These are phyloP conservation scores for Trachemys scripta DNA, from an alignment of 2,113 vertebrate species.

Conservation along the genomic window DNA sequence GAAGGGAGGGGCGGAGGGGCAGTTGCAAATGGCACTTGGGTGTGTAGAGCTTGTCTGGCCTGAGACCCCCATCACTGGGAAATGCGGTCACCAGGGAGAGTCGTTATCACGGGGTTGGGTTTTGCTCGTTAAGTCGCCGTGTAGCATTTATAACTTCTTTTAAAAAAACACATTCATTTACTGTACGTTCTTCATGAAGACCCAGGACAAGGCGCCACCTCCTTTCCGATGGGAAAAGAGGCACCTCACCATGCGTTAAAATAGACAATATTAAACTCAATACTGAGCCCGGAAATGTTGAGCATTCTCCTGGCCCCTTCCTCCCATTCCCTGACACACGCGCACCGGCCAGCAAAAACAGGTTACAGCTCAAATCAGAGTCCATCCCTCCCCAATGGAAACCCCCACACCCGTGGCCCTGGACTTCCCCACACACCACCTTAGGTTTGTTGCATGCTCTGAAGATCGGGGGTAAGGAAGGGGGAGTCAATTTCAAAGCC, in stretches of 20 bases:
- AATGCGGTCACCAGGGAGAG: background rate
- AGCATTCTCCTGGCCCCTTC: background rate
- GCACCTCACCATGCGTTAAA: no score
- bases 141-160: background rate
- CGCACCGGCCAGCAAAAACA: background rate
- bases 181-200: background rate
- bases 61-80: fast-evolving
- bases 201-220: background rate
- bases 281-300: fast-evolving
- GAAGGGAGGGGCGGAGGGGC: no score
- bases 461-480: background rate
- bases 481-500: background rate
- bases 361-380: background rate
- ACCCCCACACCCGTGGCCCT: fast-evolving
- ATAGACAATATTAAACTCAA: no score
- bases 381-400: background rate
- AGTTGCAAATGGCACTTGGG: no score
- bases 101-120: fast-evolving
- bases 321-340: background rate
- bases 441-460: background rate
- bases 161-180: background rate
- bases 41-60: background rate
- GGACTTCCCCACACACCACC: background rate
- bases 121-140: background rate
- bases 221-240: background rate